Conservation (phyloP, 92 coral and sea anemone species). For the Plumapathes pennacea region DNA sequence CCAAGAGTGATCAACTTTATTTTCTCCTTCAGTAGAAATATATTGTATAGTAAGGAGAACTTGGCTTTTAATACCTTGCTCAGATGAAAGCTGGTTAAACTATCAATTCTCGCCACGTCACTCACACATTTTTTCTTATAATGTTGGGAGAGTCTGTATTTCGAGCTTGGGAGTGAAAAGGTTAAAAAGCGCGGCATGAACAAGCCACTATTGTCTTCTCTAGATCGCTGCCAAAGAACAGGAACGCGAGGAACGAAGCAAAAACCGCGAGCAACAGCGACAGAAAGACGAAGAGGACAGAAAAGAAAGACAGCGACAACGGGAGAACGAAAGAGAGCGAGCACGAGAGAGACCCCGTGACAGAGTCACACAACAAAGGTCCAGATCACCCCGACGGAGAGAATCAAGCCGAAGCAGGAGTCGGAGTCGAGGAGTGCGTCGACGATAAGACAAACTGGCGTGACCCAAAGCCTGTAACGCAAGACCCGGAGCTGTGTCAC, state of each 20-base stretch:
- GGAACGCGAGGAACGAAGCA: conserved; percentile 79
- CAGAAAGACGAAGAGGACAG: conserved; percentile 60
- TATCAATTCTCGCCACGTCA: no score
- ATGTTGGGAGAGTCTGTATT: no score
- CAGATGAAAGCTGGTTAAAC: no score
- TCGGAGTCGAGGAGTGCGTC: conserved; percentile 35
- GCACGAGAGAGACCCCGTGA: conserved; percentile 50
- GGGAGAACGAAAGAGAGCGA: conserved; percentile 50
- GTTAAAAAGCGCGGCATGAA: no score
- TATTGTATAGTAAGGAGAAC: no score
- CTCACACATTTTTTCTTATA: no score
- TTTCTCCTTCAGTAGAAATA: no score
- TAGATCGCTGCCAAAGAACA: conserved; percentile 61
- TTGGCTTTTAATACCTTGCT: no score
- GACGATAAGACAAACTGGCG: conserved; percentile 25
- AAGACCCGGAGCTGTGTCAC: no score
- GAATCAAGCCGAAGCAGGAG: conserved; percentile 37
- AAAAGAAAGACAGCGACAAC: conserved; percentile 52
- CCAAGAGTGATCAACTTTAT: no score
- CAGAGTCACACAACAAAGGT: conserved; percentile 61
- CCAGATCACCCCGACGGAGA: conserved; percentile 54
- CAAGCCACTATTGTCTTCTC: not conserved
- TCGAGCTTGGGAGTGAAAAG: no score
- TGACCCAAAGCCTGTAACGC: no score
- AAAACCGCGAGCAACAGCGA: conserved; percentile 58